Evolutionary conservation across 2,113 vertebrate species (phyloP).

Genomic region (Stegastes partitus): DNA sequence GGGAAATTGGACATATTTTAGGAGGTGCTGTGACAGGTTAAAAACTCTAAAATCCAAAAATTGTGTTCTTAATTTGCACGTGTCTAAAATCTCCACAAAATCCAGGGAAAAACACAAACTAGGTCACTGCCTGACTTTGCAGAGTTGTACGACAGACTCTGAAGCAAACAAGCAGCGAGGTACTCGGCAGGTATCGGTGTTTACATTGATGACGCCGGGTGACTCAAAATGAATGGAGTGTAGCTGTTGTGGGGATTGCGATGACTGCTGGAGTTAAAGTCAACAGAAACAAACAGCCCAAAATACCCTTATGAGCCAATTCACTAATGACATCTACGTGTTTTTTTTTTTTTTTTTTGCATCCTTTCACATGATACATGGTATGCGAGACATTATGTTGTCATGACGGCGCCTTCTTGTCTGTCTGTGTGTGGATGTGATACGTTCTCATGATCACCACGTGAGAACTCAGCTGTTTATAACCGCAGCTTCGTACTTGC

Average conservation of each 20-base stretch:
- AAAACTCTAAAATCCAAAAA: conserved; percentile 39
- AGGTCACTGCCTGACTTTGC: conserved; percentile 22
- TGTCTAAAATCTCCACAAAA: conserved; percentile 20
- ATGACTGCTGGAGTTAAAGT: not conserved
- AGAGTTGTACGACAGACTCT: conserved; percentile 3
- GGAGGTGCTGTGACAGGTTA: conserved; percentile 47
- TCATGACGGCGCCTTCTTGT: conserved; percentile 38
- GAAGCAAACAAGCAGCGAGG: conserved; percentile 24
- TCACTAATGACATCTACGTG: conserved; percentile 24
- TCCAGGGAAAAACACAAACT: conserved; percentile 2
- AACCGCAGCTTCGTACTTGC: no score
- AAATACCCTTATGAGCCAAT: conserved; percentile 1
- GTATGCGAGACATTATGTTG: conserved; percentile 39
- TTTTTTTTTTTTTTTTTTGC: not conserved
- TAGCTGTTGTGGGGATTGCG: not conserved
- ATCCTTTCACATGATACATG: conserved; percentile 12
- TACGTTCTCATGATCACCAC: no score
- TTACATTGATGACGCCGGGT: not conserved
- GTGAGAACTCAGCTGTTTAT: no score
- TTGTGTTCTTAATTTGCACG: conserved; percentile 20
- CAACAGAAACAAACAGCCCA: not conserved
- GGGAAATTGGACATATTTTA: not conserved
- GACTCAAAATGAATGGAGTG: conserved; percentile 5
- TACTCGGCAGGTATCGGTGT: conserved; percentile 18
- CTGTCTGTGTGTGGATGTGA: conserved; percentile 6